phyloP scores from a whole-genome alignment of 1,140 invertebrate species.

The Acyrthosiphon pisum region DNA sequence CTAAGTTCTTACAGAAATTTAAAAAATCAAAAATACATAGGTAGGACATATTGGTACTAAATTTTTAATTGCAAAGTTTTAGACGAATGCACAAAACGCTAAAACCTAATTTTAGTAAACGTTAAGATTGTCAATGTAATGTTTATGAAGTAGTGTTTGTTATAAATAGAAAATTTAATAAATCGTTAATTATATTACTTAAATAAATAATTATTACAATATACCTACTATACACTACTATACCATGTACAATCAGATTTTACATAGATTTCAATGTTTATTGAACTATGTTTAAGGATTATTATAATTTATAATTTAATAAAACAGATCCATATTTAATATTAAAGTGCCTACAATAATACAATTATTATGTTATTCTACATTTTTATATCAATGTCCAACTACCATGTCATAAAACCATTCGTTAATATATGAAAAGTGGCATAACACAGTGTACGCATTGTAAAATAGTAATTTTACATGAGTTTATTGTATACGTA shows the following conservation, averaged over 20 bases:
- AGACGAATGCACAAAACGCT: neutral
- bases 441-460: neutral
- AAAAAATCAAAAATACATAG: no score
- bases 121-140: neutral
- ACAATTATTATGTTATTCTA: neutral
- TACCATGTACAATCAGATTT: neutral
- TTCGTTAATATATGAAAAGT: neutral
- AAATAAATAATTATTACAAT: no score
- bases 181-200: no score
- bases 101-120: neutral
- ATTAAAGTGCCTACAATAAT: neutral
- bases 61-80: no score
- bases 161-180: neutral
- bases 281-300: neutral
- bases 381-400: neutral
- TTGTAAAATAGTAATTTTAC: neutral
- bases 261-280: neutral
- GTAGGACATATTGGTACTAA: no score
- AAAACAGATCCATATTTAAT: neutral
- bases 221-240: no score
- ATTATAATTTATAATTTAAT: neutral
- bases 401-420: neutral
- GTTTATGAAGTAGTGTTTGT: neutral
- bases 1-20: no score
- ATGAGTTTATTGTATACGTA: neutral